A percentile compares a stretch with the other conserved stretches of the same genome.
phyloP scores from a whole-genome alignment of 2,888 invertebrate species.

The Cantharis rufa region DNA sequence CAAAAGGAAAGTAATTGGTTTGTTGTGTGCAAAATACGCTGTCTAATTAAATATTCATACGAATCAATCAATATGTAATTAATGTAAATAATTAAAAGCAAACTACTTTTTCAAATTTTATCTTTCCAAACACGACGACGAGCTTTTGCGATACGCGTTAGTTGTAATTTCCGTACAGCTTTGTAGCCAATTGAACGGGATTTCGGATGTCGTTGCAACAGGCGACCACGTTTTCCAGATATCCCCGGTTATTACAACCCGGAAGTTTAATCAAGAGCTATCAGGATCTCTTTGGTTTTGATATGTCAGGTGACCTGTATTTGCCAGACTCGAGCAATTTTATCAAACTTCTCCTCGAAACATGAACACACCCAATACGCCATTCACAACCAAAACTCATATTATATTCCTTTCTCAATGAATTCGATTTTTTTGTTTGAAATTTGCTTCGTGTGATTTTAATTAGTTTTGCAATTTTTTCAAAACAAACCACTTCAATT shows the following conservation, averaged over 20 bases:
- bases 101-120: neutral
- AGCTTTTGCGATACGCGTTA: neutral
- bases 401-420: neutral
- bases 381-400: conserved; percentile 20
- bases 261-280: conserved; percentile 34
- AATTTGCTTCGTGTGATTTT: neutral
- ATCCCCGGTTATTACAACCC: conserved; percentile 28
- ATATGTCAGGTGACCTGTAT: conserved; percentile 32
- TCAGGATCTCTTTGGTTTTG: conserved; percentile 30
- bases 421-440: neutral
- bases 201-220: conserved; percentile 22
- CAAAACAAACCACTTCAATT: neutral
- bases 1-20: neutral
- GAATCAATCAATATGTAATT: neutral
- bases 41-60: neutral
- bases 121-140: neutral
- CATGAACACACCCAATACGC: conserved; percentile 27
- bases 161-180: conserved; percentile 13
- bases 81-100: neutral
- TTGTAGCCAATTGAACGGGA: conserved; percentile 6
- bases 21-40: neutral
- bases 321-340: conserved; percentile 29
- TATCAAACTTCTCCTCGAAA: conserved; percentile 18
- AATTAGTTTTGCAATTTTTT: neutral
- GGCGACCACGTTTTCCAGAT: conserved; percentile 20